phyloP scores from a whole-genome alignment of 1,140 invertebrate species.

The Chironomus tepperi region DNA sequence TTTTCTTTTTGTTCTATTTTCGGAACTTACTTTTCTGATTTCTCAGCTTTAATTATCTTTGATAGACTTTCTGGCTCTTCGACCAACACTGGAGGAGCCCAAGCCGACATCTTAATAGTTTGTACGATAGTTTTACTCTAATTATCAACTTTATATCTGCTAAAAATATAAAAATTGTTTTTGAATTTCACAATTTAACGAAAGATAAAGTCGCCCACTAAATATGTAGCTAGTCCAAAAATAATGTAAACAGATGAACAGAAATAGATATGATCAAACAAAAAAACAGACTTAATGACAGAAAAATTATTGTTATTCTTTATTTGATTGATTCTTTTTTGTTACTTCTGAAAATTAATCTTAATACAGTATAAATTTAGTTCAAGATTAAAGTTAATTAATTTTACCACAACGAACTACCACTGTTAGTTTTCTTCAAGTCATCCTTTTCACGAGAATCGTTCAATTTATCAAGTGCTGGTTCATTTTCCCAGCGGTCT shows the following conservation, averaged over 20 bases:
- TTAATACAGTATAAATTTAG: no score
- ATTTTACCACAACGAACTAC: neutral
- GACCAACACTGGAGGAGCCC: neutral
- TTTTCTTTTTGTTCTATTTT: no score
- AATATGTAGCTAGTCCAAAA: neutral
- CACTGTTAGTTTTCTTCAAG: neutral
- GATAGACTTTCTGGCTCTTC: neutral
- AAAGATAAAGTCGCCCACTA: no score
- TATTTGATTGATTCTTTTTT: neutral
- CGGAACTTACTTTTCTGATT: neutral
- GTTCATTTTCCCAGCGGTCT: neutral
- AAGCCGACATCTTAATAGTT: neutral
- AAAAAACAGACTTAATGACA: neutral
- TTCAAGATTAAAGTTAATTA: no score
- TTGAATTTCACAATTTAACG: no score
- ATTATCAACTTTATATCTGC: no score
- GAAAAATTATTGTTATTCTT: neutral
- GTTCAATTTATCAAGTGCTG: neutral
- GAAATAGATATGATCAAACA: no score
- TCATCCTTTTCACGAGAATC: neutral
- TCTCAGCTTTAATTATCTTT: neutral
- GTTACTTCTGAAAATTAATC: neutral
- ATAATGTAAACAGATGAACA: no score
- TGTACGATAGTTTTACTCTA: neutral
- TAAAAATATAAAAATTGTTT: no score